Base-by-base conservation (phyloP, 2,888 invertebrate genomes). In the Syrphus vitripennis region DNA sequence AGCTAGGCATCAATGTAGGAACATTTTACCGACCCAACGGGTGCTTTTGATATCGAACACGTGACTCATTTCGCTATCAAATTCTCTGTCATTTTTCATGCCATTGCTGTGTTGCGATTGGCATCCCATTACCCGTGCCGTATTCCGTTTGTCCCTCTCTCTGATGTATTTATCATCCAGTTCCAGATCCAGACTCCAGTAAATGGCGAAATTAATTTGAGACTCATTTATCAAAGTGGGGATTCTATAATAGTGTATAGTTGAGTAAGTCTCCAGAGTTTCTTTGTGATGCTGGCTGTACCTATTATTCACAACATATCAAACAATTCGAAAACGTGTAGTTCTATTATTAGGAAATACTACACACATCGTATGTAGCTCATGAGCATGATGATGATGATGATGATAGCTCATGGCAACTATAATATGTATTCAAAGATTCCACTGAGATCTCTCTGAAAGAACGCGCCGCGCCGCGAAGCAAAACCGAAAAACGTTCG, bases 31-130 rank as follows among this genome's bases (percentile, higher is more conserved):
- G n/a, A n/a, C n/a, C n/a, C n/a, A n/a, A n/a, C n/a, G 89, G 88
- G 88, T 89, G 89, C 87, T 88, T 83, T 87, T 89, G 89, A 89
- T 89, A 88, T 88, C 88, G 79, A 82, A 89, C 88, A 89, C 89
- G 89, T 89, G 89, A 89, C 89, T 89, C 81, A 81, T 86, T 81
- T 77, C 24, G 37, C 16, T 71, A 71, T 77, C 10, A 31, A 71
- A 77, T 70, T 81, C 53, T 42, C 40, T 70, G 29, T 12, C 70
- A 67, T 74, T 78, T 77, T 61, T 67, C 59, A 67, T 77, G 45
- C 50, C 65, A 72, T 77, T 50, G 14, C n/a, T n/a, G n/a, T 26
- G 14, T 19, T 12, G 42, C n/a, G 59, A 29, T 57, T 42, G 59
- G 63, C 6, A 19, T 34, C 34, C 14, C 12, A 14, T 19, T n/a